phyloP scores from a whole-genome alignment of 1,140 invertebrate genomes.

The Pachyrhynchus sulphureomaculatus region DNA sequence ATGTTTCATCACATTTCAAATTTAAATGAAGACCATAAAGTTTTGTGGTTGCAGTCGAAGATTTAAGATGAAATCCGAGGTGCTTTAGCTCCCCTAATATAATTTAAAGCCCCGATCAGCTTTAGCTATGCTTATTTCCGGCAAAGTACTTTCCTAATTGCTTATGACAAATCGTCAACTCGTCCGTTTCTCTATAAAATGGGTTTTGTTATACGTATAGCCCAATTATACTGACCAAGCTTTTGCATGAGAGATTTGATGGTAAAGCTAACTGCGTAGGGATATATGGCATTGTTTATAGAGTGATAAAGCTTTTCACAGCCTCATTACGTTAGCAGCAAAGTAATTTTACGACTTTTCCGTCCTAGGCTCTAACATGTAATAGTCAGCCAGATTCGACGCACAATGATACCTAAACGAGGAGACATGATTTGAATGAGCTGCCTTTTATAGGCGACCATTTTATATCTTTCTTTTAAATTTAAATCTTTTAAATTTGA shows the following conservation, averaged over 20 bases:
- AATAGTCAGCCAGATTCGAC: constrained; percentile 23
- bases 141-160: constrained; percentile 37
- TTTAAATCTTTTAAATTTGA: not conserved
- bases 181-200: constrained; percentile 18
- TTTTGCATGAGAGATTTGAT: constrained; percentile 25
- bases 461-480: constrained; percentile 1
- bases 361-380: constrained; percentile 1
- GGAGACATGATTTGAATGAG: not conserved
- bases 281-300: constrained; percentile 39
- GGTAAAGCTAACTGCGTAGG: constrained; percentile 27
- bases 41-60: constrained; percentile 21
- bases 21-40: constrained; percentile 34
- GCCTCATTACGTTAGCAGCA: constrained; percentile 41
- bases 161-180: constrained; percentile 26
- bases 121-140: constrained; percentile 18
- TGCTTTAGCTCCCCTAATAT: constrained; percentile 26
- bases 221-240: constrained; percentile 31
- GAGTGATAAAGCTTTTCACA: constrained; percentile 43
- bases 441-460: not conserved
- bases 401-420: constrained; percentile 21
- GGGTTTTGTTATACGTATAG: constrained; percentile 32
- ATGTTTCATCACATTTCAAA: constrained; percentile 33
- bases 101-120: constrained; percentile 28
- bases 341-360: constrained; percentile 38
- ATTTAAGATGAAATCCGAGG: constrained; percentile 24